These are phyloP conservation scores for Acanthopagrus latus DNA, from an alignment of 2,797 vertebrate genomes.

Conservation along the genomic window DNA sequence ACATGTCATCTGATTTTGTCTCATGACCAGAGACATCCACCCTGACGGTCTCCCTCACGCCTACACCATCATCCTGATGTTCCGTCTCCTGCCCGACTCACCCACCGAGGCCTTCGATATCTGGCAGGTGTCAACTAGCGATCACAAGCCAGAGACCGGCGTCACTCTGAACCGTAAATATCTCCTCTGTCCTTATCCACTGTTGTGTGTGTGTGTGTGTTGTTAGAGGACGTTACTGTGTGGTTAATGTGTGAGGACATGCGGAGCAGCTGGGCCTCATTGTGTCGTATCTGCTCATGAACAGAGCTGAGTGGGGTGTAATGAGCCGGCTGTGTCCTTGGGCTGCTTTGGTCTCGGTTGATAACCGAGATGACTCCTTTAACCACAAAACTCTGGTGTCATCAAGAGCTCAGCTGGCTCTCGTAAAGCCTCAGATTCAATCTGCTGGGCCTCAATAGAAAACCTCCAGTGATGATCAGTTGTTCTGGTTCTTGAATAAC, in stretches of 20 bases:
- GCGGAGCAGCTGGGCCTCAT: slow-evolving; percentile 42
- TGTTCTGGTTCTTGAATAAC: slow-evolving; percentile 26
- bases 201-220: slow-evolving; percentile 8
- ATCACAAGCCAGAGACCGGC: slow-evolving; percentile 94
- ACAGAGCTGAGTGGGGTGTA: slow-evolving; percentile 26
- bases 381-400: slow-evolving; percentile 10
- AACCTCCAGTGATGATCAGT: slow-evolving; percentile 6
- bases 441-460: slow-evolving; percentile 19
- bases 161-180: slow-evolving; percentile 93
- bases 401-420: slow-evolving; percentile 42
- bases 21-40: slow-evolving; percentile 90
- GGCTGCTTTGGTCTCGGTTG: slow-evolving; percentile 32
- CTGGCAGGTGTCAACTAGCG: slow-evolving; percentile 95
- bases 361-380: slow-evolving; percentile 33
- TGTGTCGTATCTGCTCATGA: slow-evolving; percentile 22
- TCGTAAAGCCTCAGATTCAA: slow-evolving; percentile 32
- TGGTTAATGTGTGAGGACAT: not conserved
- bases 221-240: not conserved
- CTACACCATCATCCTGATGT: slow-evolving; percentile 94
- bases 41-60: slow-evolving; percentile 92
- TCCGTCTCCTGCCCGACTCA: slow-evolving; percentile 94
- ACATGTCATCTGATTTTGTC: not conserved
- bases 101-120: slow-evolving; percentile 93
- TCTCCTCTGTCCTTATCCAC: not conserved
- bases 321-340: slow-evolving; percentile 26